Conservation (phyloP, 2,888 invertebrate species). For the Diachrysia chrysitis region DNA sequence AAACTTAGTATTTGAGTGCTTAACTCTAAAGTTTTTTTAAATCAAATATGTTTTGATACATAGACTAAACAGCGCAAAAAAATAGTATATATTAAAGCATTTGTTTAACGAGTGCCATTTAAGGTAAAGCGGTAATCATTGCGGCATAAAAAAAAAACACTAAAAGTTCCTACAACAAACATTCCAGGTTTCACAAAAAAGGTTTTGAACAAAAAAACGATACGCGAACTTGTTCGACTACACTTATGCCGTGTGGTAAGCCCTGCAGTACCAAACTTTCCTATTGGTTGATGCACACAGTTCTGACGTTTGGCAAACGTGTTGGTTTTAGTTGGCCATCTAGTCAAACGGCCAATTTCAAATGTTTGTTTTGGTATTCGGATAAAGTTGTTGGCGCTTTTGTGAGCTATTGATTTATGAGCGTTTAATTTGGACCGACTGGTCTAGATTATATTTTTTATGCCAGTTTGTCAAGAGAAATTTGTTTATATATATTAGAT, state of each 20-base stretch:
- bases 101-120: too few species aligned
- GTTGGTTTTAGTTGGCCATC: constrained; percentile 36
- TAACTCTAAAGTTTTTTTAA: too few species aligned
- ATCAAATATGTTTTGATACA: too few species aligned
- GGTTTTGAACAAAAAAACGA: constrained; percentile 43
- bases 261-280: constrained; percentile 57
- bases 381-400: constrained; percentile 33
- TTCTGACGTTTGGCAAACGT: constrained; percentile 29
- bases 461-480: not conserved
- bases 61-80: too few species aligned
- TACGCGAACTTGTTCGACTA: constrained; percentile 28
- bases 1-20: too few species aligned
- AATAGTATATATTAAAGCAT: too few species aligned
- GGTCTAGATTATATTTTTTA: constrained; percentile 5
- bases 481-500: too few species aligned
- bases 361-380: constrained; percentile 42
- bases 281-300: constrained; percentile 32
- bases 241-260: constrained; percentile 49
- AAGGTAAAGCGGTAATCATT: too few species aligned
- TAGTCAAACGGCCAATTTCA: constrained; percentile 43
- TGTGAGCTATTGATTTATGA: constrained; percentile 5
- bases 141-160: not conserved
- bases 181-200: constrained; percentile 17
- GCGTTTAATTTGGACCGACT: constrained; percentile 9
- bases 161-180: constrained; percentile 23